Evolutionary conservation across 2,797 vertebrate species (phyloP), one percentile per base, ranked within the genome.

Genomic region (Sciurus vulgaris): DNA sequence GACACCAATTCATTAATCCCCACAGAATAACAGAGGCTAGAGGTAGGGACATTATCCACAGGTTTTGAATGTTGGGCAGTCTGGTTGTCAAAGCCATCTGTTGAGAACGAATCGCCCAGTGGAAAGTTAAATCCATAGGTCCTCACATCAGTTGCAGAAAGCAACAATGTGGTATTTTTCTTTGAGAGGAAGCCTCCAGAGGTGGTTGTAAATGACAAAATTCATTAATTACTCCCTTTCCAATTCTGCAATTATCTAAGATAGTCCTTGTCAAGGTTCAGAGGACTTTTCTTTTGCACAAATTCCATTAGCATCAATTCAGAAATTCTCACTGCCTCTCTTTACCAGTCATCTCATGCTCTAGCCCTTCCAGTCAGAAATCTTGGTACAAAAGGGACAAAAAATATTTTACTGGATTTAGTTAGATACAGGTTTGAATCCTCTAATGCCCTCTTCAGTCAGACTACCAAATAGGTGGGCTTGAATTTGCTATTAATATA

Each of bases 41-140:
- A 69, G 1, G 7, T 70, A 35, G 41, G 3, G 28, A 9, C 1
- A 35, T 4, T 0, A 14, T 65, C 9, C 3, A 65, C 24, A 63
- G 9, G 59, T 15, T 41, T 54, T 49, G 91, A 28, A 7, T 59
- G 0, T 26, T 12, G 33, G 33, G 41, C 2, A 38, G 20, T 1
- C 2, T n/a, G 5, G 24, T 35, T 41, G 18, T 44, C 6, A 35
- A 12, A 8, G 0, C 5, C 47, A 18, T 70, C 15, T 61, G 9
- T 6, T 17, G 10, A 84, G 6, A 1, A 8, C 69, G 77, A 84
- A 2, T 13, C 35, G n/a, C 51, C 61, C 51, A 35, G 13, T 13
- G 11, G 22, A 44, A 35, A 51, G 3, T 18, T n/a, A 59, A 92
- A 38, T 49, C 4, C 8, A 17, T 1, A 76, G 15, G 3, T 61